Evolutionary conservation across 1,140 invertebrate species (phyloP).

Genomic region (Gonatopus flavifemur): DNA sequence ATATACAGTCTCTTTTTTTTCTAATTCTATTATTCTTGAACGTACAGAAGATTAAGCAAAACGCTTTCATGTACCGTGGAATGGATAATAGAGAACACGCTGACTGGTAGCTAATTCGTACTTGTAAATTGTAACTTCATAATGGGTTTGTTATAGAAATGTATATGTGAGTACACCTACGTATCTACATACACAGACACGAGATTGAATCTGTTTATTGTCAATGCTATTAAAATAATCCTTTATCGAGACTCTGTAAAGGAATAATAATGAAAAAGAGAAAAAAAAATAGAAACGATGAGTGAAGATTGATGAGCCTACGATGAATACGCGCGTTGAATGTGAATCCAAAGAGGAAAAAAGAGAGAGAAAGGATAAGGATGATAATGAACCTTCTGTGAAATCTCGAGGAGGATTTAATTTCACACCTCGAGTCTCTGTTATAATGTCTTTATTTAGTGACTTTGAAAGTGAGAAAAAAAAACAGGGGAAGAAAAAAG

Average conservation of each 20-base stretch:
- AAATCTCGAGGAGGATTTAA: constrained; percentile 7
- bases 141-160: background rate
- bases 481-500: no score
- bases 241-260: no score
- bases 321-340: background rate
- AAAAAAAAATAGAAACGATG: background rate
- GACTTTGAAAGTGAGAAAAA: background rate
- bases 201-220: no score
- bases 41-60: no score
- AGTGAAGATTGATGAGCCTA: background rate
- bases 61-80: no score
- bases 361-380: background rate
- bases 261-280: no score
- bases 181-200: no score
- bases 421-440: constrained; percentile 4
- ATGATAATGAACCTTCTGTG: constrained; percentile 4
- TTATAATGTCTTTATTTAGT: constrained; percentile 3
- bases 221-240: no score
- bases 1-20: no score
- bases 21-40: no score
- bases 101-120: background rate
- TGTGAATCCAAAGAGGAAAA: background rate
- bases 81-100: no score
- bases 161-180: no score
- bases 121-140: constrained; percentile 2